These are phyloP conservation scores for Tauraco erythrolophus DNA, from an alignment of 2,113 vertebrate genomes.

Conservation along the genomic window DNA sequence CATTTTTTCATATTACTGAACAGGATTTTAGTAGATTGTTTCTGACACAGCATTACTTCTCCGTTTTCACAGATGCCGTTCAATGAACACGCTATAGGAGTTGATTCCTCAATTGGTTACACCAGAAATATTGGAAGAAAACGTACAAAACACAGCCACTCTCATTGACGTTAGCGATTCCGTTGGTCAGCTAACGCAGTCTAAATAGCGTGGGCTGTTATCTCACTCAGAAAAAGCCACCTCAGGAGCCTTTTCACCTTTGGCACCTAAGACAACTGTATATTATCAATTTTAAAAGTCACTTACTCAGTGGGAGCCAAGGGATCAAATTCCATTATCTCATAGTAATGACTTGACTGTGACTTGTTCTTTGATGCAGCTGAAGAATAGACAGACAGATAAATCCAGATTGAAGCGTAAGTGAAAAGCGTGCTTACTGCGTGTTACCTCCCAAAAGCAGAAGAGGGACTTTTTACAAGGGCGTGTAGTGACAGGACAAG, in stretches of 20 bases:
- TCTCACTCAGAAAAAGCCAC: background rate
- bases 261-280: background rate
- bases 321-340: constrained; percentile 84
- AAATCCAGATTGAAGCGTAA: background rate
- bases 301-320: constrained; percentile 82
- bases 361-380: constrained; percentile 57
- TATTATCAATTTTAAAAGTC: background rate
- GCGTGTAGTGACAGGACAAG: too few species aligned
- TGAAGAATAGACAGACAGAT: background rate
- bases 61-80: background rate
- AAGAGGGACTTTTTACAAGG: too few species aligned
- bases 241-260: background rate
- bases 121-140: background rate
- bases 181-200: background rate
- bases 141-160: background rate
- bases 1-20: background rate
- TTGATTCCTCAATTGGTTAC: background rate
- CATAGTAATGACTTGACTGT: constrained; percentile 73
- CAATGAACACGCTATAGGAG: background rate
- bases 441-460: background rate
- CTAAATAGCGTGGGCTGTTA: background rate
- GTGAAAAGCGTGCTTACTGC: background rate
- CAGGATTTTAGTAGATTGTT: background rate
- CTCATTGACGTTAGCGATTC: background rate
- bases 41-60: background rate